A percentile compares a stretch with the other conserved stretches of the same genome.
These are phyloP conservation scores for Diadegma fenestrale DNA, from an alignment of 2,888 invertebrate genomes.

Conservation along the genomic window DNA sequence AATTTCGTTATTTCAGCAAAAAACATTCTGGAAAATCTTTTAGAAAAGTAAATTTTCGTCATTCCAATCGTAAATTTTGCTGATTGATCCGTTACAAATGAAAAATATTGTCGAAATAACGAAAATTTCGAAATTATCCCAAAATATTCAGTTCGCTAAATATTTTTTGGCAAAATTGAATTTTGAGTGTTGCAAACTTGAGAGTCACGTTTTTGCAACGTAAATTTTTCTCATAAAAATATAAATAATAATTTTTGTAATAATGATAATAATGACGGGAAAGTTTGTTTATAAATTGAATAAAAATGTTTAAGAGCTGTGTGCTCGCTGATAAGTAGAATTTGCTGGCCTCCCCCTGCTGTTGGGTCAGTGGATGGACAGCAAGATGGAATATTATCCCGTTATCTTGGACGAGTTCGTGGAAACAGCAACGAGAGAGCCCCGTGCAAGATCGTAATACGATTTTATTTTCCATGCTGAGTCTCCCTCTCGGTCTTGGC, in stretches of 20 bases:
- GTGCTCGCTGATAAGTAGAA: background rate
- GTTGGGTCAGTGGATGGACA: slow-evolving; percentile 61
- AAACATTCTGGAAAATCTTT: too few relatives aligned
- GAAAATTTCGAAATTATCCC: too few relatives aligned
- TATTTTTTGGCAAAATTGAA: too few relatives aligned
- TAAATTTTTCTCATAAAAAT: too few relatives aligned
- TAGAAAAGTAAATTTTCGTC: too few relatives aligned
- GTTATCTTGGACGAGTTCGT: slow-evolving; percentile 71
- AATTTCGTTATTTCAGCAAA: too few relatives aligned
- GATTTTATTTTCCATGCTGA: slow-evolving; percentile 53
- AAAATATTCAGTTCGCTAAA: too few relatives aligned
- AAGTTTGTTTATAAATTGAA: background rate
- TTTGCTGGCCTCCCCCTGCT: slow-evolving; percentile 36
- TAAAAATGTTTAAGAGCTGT: background rate
- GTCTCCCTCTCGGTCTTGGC: slow-evolving; percentile 26
- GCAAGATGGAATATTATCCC: slow-evolving; percentile 68
- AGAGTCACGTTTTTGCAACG: too few relatives aligned
- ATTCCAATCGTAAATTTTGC: too few relatives aligned
- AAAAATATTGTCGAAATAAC: too few relatives aligned
- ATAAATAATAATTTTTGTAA: background rate
- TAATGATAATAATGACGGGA: background rate
- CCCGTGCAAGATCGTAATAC: slow-evolving; percentile 62
- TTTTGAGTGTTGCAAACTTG: too few relatives aligned
- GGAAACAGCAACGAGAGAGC: slow-evolving; percentile 68
- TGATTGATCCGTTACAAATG: too few relatives aligned